Evolutionary conservation across 2,113 vertebrate species (phyloP), one percentile per base, ranked within the genome.

Genomic region (Campylomormyrus tamandua): DNA sequence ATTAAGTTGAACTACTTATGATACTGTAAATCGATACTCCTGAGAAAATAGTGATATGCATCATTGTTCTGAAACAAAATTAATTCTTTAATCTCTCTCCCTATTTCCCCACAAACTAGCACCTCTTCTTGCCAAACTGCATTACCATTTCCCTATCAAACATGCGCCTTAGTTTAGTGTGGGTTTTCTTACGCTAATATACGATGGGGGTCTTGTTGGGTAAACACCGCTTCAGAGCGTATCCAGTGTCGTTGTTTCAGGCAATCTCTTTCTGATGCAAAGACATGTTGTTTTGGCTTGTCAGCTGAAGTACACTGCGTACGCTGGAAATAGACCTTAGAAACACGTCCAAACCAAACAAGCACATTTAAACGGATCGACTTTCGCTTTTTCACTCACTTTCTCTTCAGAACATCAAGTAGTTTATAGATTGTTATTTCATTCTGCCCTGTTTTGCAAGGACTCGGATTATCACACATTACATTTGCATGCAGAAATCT

Each of bases 281-380:
- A 95, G 93, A 92, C 95, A 95, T 96, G 95, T 96, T 95, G 93
- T 95, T 95, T 95, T 94, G 39, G 45, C 9, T 84, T 46, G 42
- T 21, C 83, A 84, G 39, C 42, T 42, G 31, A 8, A 80, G 35
- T 19, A 80, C 74, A 80, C 74, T 31, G 62, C 62, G 62, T 70
- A 77, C 74, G 74, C 74, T 42, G 74, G 74, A 80, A 80, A 80
- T 17, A 80, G 15, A 80, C 74, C 17, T 80, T 17, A 17, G 27
- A 70, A 70, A 31, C 62, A 31, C n/a, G 27, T 27, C 62, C 62
- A 70, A 70, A 70, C 62, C 62, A 80, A 39, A 80, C 74, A 19
- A 19, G 74, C 74, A 80, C 35, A 80, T 80, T 80, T 80, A 80
- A 39, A 39, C 27, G 62, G 62, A 70, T 70, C 27, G 27, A 70